Percentiles rank a stretch among this genome's conserved stretches.
phyloP scores from a whole-genome alignment of 2,888 invertebrate genomes.

The Lasius platythorax region DNA sequence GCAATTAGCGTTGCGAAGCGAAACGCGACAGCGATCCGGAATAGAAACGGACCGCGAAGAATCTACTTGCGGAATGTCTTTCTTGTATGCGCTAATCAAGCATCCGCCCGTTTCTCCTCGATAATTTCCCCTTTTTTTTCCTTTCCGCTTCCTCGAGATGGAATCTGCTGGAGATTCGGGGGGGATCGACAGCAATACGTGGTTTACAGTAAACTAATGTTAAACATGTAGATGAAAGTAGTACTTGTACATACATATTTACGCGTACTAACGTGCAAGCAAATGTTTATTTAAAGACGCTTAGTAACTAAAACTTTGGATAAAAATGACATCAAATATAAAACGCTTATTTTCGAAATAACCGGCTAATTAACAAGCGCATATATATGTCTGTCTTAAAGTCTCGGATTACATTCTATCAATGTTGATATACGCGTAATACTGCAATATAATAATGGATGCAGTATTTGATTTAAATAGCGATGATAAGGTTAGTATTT shows the following conservation, averaged over 20 bases:
- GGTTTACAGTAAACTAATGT: no score
- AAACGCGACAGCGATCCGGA: constrained; percentile 48
- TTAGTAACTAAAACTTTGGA: neutral
- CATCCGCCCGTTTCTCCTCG: constrained; percentile 38
- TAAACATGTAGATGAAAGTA: no score
- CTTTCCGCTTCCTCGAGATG: constrained; percentile 34
- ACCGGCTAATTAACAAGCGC: neutral
- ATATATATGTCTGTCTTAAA: neutral
- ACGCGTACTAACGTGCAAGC: neutral
- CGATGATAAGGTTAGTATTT: neutral
- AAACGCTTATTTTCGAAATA: neutral
- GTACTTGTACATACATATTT: no score
- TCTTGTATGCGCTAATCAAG: constrained; percentile 73
- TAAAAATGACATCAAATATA: constrained; percentile 7
- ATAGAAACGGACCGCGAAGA: constrained; percentile 66
- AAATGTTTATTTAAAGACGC: constrained; percentile 12
- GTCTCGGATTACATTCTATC: neutral
- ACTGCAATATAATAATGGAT: neutral
- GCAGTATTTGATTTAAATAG: neutral
- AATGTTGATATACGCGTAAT: neutral
- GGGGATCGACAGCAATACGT: no score
- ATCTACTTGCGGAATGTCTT: constrained; percentile 71
- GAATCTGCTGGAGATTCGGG: constrained; percentile 49
- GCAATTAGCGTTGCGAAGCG: constrained; percentile 69
- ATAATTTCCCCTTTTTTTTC: constrained; percentile 61